Conservation (phyloP, 1,140 invertebrate genomes). For the Pachypeltis micranthus region DNA sequence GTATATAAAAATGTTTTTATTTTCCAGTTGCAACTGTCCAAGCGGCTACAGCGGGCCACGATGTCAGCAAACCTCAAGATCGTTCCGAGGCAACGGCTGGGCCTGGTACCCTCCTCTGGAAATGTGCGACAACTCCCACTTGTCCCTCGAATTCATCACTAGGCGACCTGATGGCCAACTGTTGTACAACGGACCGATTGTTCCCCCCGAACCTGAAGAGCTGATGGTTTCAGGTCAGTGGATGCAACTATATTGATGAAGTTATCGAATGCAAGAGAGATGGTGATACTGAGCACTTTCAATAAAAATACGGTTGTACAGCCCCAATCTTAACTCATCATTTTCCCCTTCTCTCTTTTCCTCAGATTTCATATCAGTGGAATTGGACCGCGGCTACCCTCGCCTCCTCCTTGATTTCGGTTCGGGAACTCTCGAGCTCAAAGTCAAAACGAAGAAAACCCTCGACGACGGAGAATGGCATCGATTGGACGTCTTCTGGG, state of each 20-base stretch:
- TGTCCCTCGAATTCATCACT: constrained; percentile 91
- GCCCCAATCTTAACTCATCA: too few relatives aligned
- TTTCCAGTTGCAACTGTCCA: constrained; percentile 69
- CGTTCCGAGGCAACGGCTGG: constrained; percentile 84
- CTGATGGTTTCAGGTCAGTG: constrained; percentile 61
- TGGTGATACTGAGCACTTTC: too few relatives aligned
- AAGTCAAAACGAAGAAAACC: constrained; percentile 73
- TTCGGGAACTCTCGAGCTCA: constrained; percentile 78
- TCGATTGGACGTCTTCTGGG: constrained; percentile 87
- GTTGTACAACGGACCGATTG: constrained; percentile 92
- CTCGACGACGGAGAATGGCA: constrained; percentile 95
- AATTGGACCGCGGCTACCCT: constrained; percentile 81
- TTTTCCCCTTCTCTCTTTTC: too few relatives aligned
- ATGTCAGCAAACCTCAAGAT: constrained; percentile 89
- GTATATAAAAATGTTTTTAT: background rate
- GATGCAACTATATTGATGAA: background rate
- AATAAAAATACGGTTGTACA: too few relatives aligned
- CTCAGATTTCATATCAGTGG: constrained; percentile 86
- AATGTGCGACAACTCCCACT: constrained; percentile 89
- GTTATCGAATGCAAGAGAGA: too few relatives aligned
- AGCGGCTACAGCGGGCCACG: constrained; percentile 83
- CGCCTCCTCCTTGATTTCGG: constrained; percentile 87
- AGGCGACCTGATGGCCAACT: constrained; percentile 80
- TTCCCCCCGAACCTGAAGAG: constrained; percentile 78
- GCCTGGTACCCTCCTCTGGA: constrained; percentile 91